Percentiles rank a stretch among this genome's conserved stretches.
Conservation (phyloP, 2,797 vertebrate genomes). For the Melanotaenia pygmaea region DNA sequence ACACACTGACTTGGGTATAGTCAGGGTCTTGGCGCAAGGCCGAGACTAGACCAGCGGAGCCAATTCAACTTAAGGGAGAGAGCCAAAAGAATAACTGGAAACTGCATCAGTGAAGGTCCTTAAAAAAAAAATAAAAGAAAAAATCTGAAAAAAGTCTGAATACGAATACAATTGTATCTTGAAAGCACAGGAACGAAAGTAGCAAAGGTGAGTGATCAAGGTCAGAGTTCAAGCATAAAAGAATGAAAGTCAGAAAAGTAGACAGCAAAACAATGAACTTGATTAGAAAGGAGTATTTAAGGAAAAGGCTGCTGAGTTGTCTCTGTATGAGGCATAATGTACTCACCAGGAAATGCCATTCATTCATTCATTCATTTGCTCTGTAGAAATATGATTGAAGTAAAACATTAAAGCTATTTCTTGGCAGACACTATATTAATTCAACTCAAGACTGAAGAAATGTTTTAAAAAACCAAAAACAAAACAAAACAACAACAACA, state of each 20-base stretch:
- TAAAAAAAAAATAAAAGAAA: constrained; percentile 64
- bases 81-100: constrained; percentile 86
- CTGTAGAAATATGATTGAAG: constrained; percentile 16
- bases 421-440: constrained; percentile 19
- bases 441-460: background rate
- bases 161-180: constrained; percentile 85
- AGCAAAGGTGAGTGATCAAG: constrained; percentile 80
- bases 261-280: constrained; percentile 56
- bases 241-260: constrained; percentile 62
- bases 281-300: constrained; percentile 67
- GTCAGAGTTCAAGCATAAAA: constrained; percentile 68
- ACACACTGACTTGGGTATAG: constrained; percentile 56
- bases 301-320: constrained; percentile 61
- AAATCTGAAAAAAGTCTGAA: constrained; percentile 43
- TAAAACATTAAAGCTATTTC: constrained; percentile 36
- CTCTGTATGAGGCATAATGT: constrained; percentile 58
- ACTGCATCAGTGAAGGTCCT: constrained; percentile 81
- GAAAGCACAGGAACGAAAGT: constrained; percentile 83
- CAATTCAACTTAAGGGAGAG: constrained; percentile 74
- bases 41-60: constrained; percentile 79
- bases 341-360: constrained; percentile 54
- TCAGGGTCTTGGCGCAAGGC: constrained; percentile 68
- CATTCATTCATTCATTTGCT: constrained; percentile 45
- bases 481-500: no score
- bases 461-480: background rate